These are phyloP conservation scores for Sarcophaga rosellei DNA, from an alignment of 2,888 invertebrate species.

Conservation along the genomic window DNA sequence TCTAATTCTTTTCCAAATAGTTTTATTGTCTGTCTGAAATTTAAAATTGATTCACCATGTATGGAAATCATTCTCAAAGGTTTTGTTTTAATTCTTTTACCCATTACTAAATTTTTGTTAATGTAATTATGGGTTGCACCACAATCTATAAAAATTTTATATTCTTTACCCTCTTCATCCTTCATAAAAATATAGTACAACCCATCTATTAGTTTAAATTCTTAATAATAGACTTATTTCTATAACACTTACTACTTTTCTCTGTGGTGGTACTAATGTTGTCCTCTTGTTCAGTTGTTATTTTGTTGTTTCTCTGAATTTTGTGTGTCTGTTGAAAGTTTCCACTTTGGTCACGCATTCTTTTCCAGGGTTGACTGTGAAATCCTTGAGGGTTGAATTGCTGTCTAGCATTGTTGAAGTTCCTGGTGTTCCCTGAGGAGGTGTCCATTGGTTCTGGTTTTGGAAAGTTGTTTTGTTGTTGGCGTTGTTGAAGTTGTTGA, in stretches of 20 bases:
- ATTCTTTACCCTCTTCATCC: conserved; percentile 15
- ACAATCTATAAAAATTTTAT: conserved; percentile 21
- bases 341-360: conserved; percentile 14
- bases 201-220: conserved; percentile 29
- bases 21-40: no score
- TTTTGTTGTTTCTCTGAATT: no score
- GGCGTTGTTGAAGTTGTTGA: no score
- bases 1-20: no score
- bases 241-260: neutral
- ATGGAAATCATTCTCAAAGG: conserved; percentile 29
- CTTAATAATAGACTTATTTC: conserved; percentile 36
- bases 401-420: no score
- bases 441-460: conserved; percentile 23
- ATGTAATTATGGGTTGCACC: conserved; percentile 33
- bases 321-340: conserved; percentile 18
- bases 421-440: conserved; percentile 22
- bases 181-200: conserved; percentile 34
- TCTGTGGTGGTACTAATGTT: no score
- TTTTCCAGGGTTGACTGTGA: no score
- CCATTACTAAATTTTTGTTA: conserved; percentile 3
- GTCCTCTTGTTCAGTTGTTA: no score
- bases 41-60: conserved; percentile 32
- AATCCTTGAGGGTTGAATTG: no score
- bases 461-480: conserved; percentile 26
- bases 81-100: conserved; percentile 14